Evolutionary conservation across 1,140 invertebrate species (phyloP), one percentile per base, ranked within the genome.

Genomic region (Chironomus tepperi): DNA sequence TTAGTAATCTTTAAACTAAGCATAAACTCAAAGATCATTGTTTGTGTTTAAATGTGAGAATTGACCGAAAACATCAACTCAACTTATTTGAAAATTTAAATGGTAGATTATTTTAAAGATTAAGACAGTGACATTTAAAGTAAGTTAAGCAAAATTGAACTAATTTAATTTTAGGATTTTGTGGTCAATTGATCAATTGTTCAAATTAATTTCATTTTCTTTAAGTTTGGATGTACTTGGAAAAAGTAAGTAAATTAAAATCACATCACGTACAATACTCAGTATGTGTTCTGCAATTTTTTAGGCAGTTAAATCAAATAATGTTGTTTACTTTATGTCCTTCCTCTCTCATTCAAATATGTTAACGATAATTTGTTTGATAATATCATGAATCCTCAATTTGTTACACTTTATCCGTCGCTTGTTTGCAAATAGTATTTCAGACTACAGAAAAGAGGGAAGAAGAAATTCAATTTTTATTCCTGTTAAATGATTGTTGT

Each of bases 11-110:
- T 34, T 34, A 34, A 34, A 5, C 1, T 34, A 34, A 2, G 1
- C 24, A 34, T 34, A 34, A 34, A 34, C 24, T 5, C 5, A 34
- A 34, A 34, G 24, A 34, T 34, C 24, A 2, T 34, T 34, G 24
- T 34, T 34, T 34, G 24, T 34, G 1, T 34, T 34, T 2, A 34
- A n/a, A 57, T 57, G 12, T 57, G 47, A 15, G 47, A n/a, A 57
- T 19, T 70, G 65, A 70, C 65, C 65, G 19, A 21, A 70, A 70
- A 70, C 65, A 70, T 70, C 65, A 70, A 70, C 16, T 70, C 18
- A 19, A n/a, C 9, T 10, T n/a, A 57, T 57, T n/a, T 57, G 10
- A 2, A 2, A 1, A 57, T 57, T 12, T 57, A 57, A 57, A 57
- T 57, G 47, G 2, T 57, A 7, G 47, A 57, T 57, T 57, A 57